Percentiles rank a stretch among this genome's conserved stretches.
phyloP scores from a whole-genome alignment of 2,888 invertebrate species.

The Penaeus monodon region DNA sequence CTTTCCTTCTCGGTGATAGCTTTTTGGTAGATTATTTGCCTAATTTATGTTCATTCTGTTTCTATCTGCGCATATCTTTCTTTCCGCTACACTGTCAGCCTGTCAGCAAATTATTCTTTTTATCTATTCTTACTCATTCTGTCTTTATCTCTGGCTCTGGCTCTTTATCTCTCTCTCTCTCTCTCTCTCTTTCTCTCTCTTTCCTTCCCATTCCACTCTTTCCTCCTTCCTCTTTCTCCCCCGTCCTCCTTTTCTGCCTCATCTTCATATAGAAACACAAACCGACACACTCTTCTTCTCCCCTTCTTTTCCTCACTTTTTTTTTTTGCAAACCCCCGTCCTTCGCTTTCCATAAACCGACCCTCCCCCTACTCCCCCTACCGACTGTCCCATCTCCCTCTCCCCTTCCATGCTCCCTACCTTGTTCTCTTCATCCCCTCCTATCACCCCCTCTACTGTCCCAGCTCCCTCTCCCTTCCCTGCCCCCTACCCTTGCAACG shows the following conservation, averaged over 20 bases:
- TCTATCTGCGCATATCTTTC: not conserved
- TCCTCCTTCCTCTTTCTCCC: not conserved
- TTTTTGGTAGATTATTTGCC: not conserved
- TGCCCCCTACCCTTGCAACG: not conserved
- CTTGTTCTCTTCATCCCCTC: not conserved
- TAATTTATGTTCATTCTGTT: not conserved
- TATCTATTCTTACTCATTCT: too few species aligned
- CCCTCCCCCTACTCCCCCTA: not conserved
- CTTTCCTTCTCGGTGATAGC: not conserved
- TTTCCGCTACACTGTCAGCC: not conserved
- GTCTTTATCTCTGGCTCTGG: not conserved
- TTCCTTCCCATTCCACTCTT: not conserved
- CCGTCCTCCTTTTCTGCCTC: not conserved
- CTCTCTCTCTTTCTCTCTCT: not conserved
- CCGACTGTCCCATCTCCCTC: too few species aligned
- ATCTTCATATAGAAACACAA: not conserved
- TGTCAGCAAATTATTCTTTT: too few species aligned
- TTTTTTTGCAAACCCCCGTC: too few species aligned
- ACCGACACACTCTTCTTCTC: not conserved
- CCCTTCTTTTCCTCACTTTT: not conserved
- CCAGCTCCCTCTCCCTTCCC: not conserved
- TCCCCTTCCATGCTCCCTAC: not conserved
- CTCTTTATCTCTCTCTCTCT: not conserved
- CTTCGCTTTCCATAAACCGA: not conserved
- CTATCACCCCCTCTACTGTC: not conserved